A percentile compares a stretch with the other conserved stretches of the same genome.
These are phyloP conservation scores for Drosophila stalkeri DNA, from an alignment of 2,888 invertebrate genomes.

Conservation along the genomic window DNA sequence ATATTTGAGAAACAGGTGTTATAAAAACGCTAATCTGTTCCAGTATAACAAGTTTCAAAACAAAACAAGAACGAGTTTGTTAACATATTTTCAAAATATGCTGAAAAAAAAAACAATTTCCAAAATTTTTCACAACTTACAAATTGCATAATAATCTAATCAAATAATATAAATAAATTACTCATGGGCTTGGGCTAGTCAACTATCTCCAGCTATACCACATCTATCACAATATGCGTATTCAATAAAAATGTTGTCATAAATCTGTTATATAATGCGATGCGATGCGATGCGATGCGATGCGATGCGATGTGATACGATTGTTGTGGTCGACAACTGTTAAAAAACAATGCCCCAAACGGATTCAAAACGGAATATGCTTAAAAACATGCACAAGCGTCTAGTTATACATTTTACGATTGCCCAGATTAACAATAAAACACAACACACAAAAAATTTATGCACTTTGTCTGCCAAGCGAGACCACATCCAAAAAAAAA, in stretches of 20 bases:
- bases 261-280: conserved; percentile 37
- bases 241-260: conserved; percentile 31
- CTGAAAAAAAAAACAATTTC: neutral
- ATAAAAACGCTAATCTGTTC: neutral
- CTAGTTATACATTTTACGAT: conserved; percentile 56
- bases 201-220: neutral
- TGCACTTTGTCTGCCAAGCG: conserved; percentile 60
- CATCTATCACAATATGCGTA: conserved; percentile 51
- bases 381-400: conserved; percentile 1
- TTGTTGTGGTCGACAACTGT: conserved; percentile 42
- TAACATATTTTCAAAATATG: neutral
- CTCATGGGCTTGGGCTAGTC: neutral
- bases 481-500: conserved; percentile 28
- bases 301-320: conserved; percentile 2
- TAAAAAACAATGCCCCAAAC: conserved; percentile 59
- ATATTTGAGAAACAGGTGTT: neutral
- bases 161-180: neutral
- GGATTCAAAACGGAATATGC: conserved; percentile 37
- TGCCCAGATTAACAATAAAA: conserved; percentile 60
- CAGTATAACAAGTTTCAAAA: neutral
- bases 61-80: neutral
- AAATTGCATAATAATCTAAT: neutral
- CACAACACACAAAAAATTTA: conserved; percentile 52
- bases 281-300: conserved; percentile 1
- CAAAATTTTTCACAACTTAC: neutral